phyloP scores from a whole-genome alignment of 2,888 invertebrate species.

The Adineta ricciae region DNA sequence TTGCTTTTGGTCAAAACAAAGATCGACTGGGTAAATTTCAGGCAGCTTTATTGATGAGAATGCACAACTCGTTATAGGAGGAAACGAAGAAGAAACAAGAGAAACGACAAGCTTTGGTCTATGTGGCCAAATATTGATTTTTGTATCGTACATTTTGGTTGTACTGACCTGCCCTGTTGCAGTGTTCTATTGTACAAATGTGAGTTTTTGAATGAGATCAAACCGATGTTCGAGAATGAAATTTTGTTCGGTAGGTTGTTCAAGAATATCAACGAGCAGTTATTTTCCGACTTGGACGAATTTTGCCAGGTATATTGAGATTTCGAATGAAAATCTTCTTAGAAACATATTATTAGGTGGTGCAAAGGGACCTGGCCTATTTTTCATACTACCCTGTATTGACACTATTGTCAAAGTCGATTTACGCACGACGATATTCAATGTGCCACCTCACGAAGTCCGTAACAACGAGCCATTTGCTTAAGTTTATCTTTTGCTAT shows the following conservation, averaged over 20 bases:
- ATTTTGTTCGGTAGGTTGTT: constrained; percentile 43
- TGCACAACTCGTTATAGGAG: too few relatives aligned
- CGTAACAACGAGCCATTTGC: too few relatives aligned
- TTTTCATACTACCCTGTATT: constrained; percentile 76
- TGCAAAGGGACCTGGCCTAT: constrained; percentile 81
- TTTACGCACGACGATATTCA: constrained; percentile 36
- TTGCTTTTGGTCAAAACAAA: too few relatives aligned
- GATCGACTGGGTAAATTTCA: too few relatives aligned
- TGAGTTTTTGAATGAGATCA: not conserved
- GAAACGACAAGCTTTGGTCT: not conserved
- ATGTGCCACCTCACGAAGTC: constrained; percentile 36
- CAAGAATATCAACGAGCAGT: constrained; percentile 85
- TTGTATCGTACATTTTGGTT: not conserved
- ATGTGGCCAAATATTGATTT: not conserved
- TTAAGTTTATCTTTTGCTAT: too few relatives aligned
- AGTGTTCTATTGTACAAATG: not conserved
- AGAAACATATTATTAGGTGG: constrained; percentile 71
- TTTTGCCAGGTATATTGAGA: constrained; percentile 53
- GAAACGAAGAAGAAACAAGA: too few relatives aligned
- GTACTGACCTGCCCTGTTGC: not conserved
- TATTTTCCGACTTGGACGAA: constrained; percentile 76
- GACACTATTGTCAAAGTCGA: constrained; percentile 35
- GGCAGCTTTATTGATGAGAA: too few relatives aligned
- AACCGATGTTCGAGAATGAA: too few relatives aligned
- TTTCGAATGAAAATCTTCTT: constrained; percentile 52